A percentile compares a stretch with the other conserved stretches of the same genome.
These are phyloP conservation scores for Xestia c-nigrum DNA, from an alignment of 2,888 invertebrate genomes.

Conservation along the genomic window DNA sequence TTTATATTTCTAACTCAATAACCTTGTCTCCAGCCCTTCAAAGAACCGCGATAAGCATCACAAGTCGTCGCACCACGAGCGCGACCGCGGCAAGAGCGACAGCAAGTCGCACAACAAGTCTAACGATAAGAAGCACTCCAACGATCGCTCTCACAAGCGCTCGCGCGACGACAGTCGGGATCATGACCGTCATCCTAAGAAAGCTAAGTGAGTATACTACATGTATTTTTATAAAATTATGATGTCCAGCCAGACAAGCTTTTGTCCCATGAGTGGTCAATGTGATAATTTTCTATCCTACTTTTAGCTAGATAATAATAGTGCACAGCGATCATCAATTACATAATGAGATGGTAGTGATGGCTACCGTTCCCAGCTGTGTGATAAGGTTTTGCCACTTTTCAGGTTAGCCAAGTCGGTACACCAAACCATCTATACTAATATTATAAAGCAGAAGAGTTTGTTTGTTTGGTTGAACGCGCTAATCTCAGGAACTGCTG, in stretches of 20 bases:
- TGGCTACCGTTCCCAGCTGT: not conserved
- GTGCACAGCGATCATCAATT: not conserved
- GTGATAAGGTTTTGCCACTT: not conserved
- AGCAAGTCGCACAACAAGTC: conserved; percentile 79
- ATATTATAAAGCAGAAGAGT: no score
- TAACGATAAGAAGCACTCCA: conserved; percentile 81
- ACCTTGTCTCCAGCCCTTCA: conserved; percentile 79
- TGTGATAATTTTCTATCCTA: not conserved
- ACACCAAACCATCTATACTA: not conserved
- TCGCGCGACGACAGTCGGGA: conserved; percentile 94
- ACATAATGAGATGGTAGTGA: not conserved
- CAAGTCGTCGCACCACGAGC: conserved; percentile 81
- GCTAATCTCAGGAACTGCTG: no score
- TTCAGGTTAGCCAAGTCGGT: not conserved
- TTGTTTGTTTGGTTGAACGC: no score
- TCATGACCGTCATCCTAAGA: conserved; percentile 92
- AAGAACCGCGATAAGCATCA: conserved; percentile 87
- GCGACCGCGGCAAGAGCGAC: conserved; percentile 73
- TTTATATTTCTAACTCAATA: not conserved
- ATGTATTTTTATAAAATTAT: not conserved
- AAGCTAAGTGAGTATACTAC: conserved; percentile 89
- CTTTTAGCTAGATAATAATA: not conserved
- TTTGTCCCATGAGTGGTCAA: not conserved
- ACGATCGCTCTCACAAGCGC: conserved; percentile 91
- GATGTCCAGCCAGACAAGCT: not conserved